Evolutionary conservation across 2,113 vertebrate species (phyloP).

Genomic region (Oceanodroma tethys): DNA sequence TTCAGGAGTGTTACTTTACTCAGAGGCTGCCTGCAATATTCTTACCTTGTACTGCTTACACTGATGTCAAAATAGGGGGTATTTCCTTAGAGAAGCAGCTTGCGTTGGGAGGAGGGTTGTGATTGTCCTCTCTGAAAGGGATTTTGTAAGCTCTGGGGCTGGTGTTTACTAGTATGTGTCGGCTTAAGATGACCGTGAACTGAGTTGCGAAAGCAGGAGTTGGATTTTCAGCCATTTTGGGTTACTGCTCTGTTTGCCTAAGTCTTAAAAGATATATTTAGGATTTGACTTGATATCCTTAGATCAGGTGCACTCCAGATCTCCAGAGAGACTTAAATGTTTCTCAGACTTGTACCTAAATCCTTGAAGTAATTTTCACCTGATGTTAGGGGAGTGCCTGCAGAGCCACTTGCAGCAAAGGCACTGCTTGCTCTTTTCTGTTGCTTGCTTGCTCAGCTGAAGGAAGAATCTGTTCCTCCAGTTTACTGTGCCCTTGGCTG

Average conservation of each 20-base stretch:
- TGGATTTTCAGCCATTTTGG: background rate
- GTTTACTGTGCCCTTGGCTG: background rate
- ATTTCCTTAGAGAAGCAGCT: background rate
- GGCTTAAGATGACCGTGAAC: background rate
- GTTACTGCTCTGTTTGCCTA: background rate
- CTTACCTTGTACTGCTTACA: background rate
- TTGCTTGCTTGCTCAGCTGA: background rate
- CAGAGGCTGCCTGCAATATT: background rate
- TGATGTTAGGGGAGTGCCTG: background rate
- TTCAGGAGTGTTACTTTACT: background rate
- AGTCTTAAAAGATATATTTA: background rate
- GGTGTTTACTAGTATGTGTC: background rate
- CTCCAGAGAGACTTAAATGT: background rate
- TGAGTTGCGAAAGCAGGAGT: background rate
- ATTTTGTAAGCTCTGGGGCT: background rate
- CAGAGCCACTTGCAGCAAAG: background rate
- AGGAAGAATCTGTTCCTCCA: background rate
- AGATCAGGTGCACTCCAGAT: background rate
- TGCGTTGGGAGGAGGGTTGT: background rate
- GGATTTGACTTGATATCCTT: background rate
- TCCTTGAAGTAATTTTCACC: background rate
- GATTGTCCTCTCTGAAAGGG: background rate
- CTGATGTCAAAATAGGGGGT: background rate
- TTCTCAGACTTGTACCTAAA: background rate
- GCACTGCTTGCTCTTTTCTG: background rate